phyloP scores from a whole-genome alignment of 2,113 vertebrate species.

The Myodes glareolus region DNA sequence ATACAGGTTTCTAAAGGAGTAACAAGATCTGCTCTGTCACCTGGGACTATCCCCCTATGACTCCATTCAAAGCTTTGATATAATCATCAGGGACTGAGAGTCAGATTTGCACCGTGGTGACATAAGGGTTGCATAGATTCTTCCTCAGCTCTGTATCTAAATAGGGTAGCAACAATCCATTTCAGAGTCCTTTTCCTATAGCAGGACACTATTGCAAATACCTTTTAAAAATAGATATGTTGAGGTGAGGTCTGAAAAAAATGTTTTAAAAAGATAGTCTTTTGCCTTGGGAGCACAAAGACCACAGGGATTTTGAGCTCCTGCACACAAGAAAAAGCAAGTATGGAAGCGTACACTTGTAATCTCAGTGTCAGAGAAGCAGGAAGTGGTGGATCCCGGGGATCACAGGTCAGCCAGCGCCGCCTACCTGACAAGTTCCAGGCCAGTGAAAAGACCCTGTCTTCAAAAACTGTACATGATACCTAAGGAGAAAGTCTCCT shows the following conservation, averaged over 20 bases:
- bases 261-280: not conserved
- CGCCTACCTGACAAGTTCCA: not conserved
- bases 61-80: not conserved
- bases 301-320: not conserved
- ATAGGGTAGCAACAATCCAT: not conserved
- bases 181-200: not conserved
- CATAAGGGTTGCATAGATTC: not conserved
- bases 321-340: not conserved
- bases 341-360: no score
- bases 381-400: not conserved
- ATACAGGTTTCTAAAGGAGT: not conserved
- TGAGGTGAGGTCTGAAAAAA: not conserved
- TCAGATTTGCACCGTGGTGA: not conserved
- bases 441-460: not conserved
- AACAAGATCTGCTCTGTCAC: not conserved
- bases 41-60: not conserved
- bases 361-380: not conserved
- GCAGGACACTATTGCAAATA: not conserved
- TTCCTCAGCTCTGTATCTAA: not conserved
- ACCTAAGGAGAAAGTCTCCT: not conserved
- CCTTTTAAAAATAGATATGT: not conserved
- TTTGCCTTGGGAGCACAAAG: not conserved
- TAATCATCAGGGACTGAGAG: not conserved
- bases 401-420: not conserved
- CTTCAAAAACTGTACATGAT: not conserved